These are phyloP conservation scores for Rhadina sibilatrix DNA, from an alignment of 2,113 vertebrate genomes.

Conservation along the genomic window DNA sequence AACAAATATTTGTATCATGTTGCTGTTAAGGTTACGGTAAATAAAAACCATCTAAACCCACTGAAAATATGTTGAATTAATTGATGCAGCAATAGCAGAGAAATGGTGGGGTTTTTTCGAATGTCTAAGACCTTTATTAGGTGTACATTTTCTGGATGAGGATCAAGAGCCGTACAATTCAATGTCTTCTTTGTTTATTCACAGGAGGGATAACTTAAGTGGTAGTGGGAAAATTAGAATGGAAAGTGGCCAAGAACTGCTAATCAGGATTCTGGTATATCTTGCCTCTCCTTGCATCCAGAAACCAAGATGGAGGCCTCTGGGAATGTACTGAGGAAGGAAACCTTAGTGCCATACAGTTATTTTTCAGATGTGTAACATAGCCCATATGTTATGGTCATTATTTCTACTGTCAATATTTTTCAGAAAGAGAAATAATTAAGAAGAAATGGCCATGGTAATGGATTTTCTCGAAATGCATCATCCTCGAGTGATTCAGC, in stretches of 20 bases:
- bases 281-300: neutral
- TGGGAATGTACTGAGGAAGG: neutral
- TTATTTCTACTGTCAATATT: neutral
- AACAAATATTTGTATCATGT: neutral
- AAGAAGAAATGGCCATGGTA: neutral
- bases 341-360: neutral
- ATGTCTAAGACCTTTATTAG: neutral
- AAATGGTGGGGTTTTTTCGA: neutral
- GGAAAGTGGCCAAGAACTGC: neutral
- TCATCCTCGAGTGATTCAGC: accelerated
- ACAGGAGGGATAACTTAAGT: neutral
- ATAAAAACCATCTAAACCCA: neutral
- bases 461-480: neutral
- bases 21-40: neutral
- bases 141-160: neutral
- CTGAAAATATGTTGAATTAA: neutral
- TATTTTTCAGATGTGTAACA: neutral
- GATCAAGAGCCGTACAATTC: neutral
- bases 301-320: neutral
- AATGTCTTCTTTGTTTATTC: neutral
- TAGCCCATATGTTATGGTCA: neutral
- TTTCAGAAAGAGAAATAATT: neutral
- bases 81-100: neutral
- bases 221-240: neutral
- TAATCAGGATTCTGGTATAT: neutral